Evolutionary conservation across 2,888 invertebrate species (phyloP).

Genomic region (Emmelina monodactyla): DNA sequence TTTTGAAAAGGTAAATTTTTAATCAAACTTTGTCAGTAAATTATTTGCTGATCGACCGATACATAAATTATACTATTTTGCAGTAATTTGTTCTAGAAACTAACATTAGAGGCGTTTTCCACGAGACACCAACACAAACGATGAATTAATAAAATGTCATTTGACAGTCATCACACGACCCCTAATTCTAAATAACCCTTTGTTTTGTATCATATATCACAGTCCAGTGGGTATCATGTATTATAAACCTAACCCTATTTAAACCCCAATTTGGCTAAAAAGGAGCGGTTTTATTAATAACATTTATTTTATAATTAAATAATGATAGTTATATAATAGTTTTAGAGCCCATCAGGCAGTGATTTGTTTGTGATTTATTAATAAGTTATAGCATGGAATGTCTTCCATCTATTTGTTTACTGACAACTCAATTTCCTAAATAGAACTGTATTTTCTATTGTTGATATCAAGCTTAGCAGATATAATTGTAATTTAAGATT

Average conservation of each 20-base stretch:
- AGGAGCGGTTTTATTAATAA: constrained; percentile 21
- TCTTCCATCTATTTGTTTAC: background rate
- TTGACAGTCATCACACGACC: too few species aligned
- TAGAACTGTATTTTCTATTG: background rate
- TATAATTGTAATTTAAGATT: background rate
- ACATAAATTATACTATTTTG: too few species aligned
- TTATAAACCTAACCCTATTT: constrained; percentile 3
- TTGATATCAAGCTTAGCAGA: too few species aligned
- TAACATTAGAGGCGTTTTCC: too few species aligned
- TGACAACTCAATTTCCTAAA: constrained; percentile 1
- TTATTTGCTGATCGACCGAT: too few species aligned
- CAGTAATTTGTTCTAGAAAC: too few species aligned
- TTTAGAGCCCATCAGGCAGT: constrained; percentile 16
- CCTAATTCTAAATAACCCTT: too few species aligned
- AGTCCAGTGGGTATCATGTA: constrained; percentile 1
- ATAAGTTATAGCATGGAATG: background rate
- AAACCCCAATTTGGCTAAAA: constrained; percentile 38
- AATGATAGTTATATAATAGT: constrained; percentile 11
- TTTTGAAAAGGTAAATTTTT: too few species aligned
- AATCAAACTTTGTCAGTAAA: too few species aligned
- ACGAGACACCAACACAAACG: too few species aligned
- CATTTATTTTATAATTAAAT: constrained; percentile 11
- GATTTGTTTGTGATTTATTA: constrained; percentile 6
- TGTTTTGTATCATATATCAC: constrained; percentile 1
- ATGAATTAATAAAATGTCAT: too few species aligned